Conservation (phyloP, 1,140 invertebrate genomes). For the Brachystomella parvula region DNA sequence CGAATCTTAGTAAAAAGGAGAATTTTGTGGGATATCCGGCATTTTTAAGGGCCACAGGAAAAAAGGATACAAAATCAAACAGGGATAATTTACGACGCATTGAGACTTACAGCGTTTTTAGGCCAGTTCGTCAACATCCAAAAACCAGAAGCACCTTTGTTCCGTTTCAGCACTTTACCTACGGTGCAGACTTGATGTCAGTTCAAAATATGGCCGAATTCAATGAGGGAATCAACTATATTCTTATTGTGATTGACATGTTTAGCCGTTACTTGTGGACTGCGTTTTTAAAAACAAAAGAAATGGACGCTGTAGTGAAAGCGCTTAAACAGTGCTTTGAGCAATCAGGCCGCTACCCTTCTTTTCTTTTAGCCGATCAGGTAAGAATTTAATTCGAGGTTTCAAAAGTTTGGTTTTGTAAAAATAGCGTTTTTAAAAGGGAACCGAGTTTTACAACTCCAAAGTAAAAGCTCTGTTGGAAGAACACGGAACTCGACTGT, state of each 20-base stretch:
- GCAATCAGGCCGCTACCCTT: neutral
- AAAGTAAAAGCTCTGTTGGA: neutral
- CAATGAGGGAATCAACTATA: neutral
- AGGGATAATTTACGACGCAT: neutral
- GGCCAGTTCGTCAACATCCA: neutral
- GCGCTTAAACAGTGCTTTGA: neutral
- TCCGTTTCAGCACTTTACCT: neutral
- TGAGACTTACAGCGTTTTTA: neutral
- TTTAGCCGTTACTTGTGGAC: neutral
- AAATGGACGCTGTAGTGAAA: neutral
- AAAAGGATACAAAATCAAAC: neutral
- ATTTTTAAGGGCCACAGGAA: neutral
- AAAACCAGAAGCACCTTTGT: neutral
- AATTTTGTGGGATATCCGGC: conserved; percentile 1
- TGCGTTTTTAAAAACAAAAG: neutral
- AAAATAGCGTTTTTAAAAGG: neutral
- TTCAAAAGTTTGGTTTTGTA: neutral
- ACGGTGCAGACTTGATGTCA: neutral
- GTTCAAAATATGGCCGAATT: neutral
- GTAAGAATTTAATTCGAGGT: neutral
- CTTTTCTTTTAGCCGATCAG: neutral
- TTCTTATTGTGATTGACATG: neutral
- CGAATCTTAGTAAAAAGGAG: neutral
- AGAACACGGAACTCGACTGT: neutral
- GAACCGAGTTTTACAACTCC: neutral